Evolutionary conservation across 2,113 vertebrate genomes (phyloP), one percentile per base, ranked within the genome.

Genomic region (Misgurnus anguillicaudatus): DNA sequence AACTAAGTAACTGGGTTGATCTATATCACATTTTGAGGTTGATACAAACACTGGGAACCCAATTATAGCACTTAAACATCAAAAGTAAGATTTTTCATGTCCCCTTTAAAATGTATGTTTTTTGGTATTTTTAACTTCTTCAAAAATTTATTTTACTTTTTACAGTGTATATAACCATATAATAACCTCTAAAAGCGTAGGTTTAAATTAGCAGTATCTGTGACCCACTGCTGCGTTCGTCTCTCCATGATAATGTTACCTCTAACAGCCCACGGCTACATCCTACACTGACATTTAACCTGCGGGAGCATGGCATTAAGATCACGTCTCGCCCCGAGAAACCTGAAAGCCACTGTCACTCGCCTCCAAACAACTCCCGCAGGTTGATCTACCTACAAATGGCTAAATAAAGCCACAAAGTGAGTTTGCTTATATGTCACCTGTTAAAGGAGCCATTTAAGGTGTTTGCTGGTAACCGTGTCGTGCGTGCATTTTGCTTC

Each of bases 401-500:
- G 4, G 1, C 19, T 21, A 60, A 60, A 72, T 21, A 58, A 2
- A 57, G 6, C 9, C 19, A 42, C 51, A 1, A 19, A 58, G 16
- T 19, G 4, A 55, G 6, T 0, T n/a, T n/a, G 17, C n/a, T 21
- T 58, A 11, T 39, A 21, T 6, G 6, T 57, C 36, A 39, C 17
- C 36, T n/a, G 17, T 71, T 31, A 31, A 72, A 72, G 17, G 24
- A 58, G 70, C 10, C 0, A 13, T 72, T 71, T 42, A 42, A 4
- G 0, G 11, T 38, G 24, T 55, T 70, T 13, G 48, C 6, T 55
- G 13, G 36, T 55, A 57, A 16, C 48, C 0, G 9, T 39, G 9
- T 39, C 9, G 31, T 71, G 68, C 1, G 10, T 16, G 68, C 87
- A 81, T 75, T 77, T 75, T 61, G 77, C 51, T 85, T 88, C 86